These are phyloP conservation scores for Meandrina meandrites DNA, from an alignment of 92 coral and sea anemone species.

Conservation along the genomic window DNA sequence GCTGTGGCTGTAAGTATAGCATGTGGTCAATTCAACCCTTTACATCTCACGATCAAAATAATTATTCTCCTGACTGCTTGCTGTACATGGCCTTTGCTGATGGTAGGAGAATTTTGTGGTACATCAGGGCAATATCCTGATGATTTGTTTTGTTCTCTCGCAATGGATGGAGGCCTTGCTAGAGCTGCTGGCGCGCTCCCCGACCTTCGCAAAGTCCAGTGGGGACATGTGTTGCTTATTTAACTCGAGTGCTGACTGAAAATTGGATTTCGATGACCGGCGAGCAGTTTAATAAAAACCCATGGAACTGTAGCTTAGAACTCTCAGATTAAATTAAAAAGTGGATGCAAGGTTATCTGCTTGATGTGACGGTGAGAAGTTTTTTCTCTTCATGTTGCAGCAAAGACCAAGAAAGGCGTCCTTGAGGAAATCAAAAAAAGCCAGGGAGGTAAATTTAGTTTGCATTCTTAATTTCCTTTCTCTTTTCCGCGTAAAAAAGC, in stretches of 20 bases:
- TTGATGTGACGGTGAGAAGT: not conserved
- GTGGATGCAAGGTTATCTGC: not conserved
- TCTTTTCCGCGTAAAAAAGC: not conserved
- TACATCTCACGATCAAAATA: not conserved
- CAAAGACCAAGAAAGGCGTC: conserved; percentile 90
- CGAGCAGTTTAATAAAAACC: no score
- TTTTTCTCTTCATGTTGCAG: conserved; percentile 31
- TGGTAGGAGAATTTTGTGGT: not conserved
- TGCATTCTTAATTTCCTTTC: not conserved
- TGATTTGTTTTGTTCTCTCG: no score
- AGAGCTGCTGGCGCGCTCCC: no score
- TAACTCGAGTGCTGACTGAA: no score
- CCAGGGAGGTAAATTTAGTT: conserved; percentile 74
- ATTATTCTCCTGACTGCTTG: not conserved
- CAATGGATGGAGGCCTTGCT: no score
- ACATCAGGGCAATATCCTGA: not conserved
- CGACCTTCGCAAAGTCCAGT: no score
- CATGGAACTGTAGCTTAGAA: no score
- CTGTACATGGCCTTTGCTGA: not conserved
- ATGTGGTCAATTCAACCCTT: not conserved
- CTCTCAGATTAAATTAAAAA: not conserved
- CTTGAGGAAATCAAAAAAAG: conserved; percentile 87
- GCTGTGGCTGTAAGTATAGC: conserved; percentile 68
- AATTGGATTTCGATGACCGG: no score
- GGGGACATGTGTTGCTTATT: no score